Conservation (phyloP, 2,113 vertebrate species). For the Daubentonia madagascariensis region DNA sequence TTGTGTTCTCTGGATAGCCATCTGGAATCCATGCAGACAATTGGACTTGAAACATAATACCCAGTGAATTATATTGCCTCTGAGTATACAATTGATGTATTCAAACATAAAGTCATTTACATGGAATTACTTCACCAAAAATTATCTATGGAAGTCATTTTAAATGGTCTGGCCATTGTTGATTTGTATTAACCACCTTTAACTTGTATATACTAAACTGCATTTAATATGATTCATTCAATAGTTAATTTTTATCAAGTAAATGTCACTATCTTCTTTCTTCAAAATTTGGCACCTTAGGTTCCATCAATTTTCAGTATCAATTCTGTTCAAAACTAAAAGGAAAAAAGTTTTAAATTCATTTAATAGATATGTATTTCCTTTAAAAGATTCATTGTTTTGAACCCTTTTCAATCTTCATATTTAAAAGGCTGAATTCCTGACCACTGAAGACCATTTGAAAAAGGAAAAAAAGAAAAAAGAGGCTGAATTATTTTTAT, state of each 20-base stretch:
- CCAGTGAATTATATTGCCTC: conserved; percentile 59
- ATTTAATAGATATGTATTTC: not conserved
- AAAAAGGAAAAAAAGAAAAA: too few species aligned
- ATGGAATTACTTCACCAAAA: not conserved
- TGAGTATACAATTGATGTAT: not conserved
- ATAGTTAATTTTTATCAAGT: not conserved
- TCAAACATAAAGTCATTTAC: not conserved
- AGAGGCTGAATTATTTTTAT: not conserved
- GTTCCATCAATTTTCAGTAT: not conserved
- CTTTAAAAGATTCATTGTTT: not conserved
- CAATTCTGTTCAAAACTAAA: not conserved
- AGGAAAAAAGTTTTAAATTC: conserved; percentile 21
- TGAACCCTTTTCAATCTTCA: not conserved
- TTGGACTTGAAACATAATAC: conserved; percentile 27
- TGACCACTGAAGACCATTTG: too few species aligned
- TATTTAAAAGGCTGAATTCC: not conserved
- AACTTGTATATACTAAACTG: not conserved
- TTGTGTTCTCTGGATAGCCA: conserved; percentile 21
- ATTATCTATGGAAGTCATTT: conserved; percentile 1
- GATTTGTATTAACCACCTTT: not conserved
- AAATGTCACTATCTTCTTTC: not conserved
- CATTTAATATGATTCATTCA: conserved; percentile 14
- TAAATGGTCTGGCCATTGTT: not conserved
- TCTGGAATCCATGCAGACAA: conserved; percentile 13
- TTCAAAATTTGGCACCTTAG: not conserved